Base-by-base conservation (phyloP, 2,888 invertebrate species). In the Lasiommata megera region DNA sequence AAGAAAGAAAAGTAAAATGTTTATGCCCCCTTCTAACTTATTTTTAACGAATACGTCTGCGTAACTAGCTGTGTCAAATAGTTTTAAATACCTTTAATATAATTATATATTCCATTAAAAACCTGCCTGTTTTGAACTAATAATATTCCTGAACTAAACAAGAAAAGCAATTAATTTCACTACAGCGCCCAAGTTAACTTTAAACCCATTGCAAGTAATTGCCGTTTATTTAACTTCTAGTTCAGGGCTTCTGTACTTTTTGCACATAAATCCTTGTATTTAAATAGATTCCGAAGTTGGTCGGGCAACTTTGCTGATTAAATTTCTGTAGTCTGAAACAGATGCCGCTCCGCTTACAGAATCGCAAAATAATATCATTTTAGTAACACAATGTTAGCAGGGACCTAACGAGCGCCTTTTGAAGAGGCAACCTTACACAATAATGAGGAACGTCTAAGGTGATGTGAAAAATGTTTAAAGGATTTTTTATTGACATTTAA, bases 231-330 rank as follows among this genome's bases (percentile, higher is more conserved):
- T 23, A 50, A 50, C 37, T 50, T 50, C 50, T 37, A 38, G 28
- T 51, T 38, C 23, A 16, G 14, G 29, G 51, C 29, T 50, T 36
- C 38, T 28, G 51, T 51, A 51, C 16, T 51, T 51, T 51, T 51
- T 51, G 51, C 38, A 37, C 38, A 51, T 51, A 51, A 51, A 51
- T 51, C 38, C 38, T 38, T 38, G 51, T 51, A 51, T 51, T 51
- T 51, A 51, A 51, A 51, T 29, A 51, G 38, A 40, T 51, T 38
- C 38, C 38, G 16, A 28, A 51, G 38, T 51, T 38, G 14, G 38
- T 6, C 37, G 16, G n/a, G n/a, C 37, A 51, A 51, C 51, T 51
- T 51, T 37, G 29, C 38, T 51, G 51, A 51, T 51, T 51, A 51
- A 51, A 51, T 51, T 51, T 29, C 28, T 38, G 51, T 23, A 51